Evolutionary conservation across 2,888 invertebrate species (phyloP).

Genomic region (Beris morrisii): DNA sequence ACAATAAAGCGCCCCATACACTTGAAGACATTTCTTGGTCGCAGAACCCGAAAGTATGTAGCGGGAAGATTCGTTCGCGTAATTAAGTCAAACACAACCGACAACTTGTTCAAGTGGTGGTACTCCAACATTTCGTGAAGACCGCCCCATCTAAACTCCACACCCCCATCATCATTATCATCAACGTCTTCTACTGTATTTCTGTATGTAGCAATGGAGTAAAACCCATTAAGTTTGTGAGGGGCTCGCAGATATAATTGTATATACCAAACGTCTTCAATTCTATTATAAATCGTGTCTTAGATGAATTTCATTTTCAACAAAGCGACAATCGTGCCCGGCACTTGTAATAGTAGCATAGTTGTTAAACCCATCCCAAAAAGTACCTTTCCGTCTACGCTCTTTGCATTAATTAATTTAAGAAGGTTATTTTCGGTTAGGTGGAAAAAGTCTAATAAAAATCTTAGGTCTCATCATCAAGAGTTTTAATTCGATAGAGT

Average conservation of each 20-base stretch:
- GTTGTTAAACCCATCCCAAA: background rate
- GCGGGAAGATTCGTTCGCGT: too few relatives aligned
- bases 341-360: too few relatives aligned
- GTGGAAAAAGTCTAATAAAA: constrained; percentile 24
- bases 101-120: constrained; percentile 22
- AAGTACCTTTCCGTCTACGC: background rate
- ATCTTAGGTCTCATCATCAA: constrained; percentile 11
- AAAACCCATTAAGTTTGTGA: constrained; percentile 4
- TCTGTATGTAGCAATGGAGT: constrained; percentile 2
- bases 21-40: too few relatives aligned
- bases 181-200: background rate
- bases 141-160: background rate
- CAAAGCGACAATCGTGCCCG: too few relatives aligned
- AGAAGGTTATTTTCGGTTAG: constrained; percentile 19
- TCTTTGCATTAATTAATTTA: constrained; percentile 20
- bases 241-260: background rate
- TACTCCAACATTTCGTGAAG: constrained; percentile 10
- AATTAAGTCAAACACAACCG: constrained; percentile 21
- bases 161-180: background rate
- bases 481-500: constrained; percentile 22
- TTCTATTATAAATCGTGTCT: constrained; percentile 11
- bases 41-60: too few relatives aligned
- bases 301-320: background rate
- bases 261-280: background rate
- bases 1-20: too few relatives aligned